These are phyloP conservation scores for Haliclona indistincta DNA, from an alignment of 37 sponge, comb jelly and placozoan species.

Conservation along the genomic window DNA sequence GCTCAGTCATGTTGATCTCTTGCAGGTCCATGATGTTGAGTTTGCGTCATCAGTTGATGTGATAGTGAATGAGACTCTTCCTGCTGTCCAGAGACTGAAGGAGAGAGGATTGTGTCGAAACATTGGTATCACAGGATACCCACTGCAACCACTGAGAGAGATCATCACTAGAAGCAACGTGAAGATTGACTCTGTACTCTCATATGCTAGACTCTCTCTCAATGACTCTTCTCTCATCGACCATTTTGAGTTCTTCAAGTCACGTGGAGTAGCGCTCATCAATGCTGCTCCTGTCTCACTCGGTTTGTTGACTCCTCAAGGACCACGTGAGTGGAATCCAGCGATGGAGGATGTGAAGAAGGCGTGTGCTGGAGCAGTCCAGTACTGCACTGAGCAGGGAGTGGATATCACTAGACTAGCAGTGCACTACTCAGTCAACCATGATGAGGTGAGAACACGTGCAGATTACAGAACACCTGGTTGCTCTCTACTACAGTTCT, in stretches of 20 bases:
- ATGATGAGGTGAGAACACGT: slow-evolving; percentile 41
- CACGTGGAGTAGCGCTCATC: slow-evolving; percentile 76
- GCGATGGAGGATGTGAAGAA: slow-evolving; percentile 66
- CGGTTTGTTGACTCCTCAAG: slow-evolving; percentile 73
- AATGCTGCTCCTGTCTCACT: slow-evolving; percentile 92
- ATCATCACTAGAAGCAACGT: slow-evolving; percentile 49
- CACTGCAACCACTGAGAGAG: slow-evolving; percentile 50
- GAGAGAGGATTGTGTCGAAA: slow-evolving; percentile 72
- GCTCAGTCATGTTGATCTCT: slow-evolving; percentile 80
- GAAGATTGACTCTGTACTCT: slow-evolving; percentile 79
- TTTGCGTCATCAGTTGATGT: slow-evolving; percentile 89
- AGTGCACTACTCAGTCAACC: slow-evolving; percentile 41
- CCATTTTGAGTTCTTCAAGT: slow-evolving; percentile 67
- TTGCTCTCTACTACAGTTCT: too few species aligned
- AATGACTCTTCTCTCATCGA: slow-evolving; percentile 74
- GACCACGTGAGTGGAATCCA: slow-evolving; percentile 75
- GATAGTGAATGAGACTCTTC: slow-evolving; percentile 79
- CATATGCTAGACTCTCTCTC: slow-evolving; percentile 76
- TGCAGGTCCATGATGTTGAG: slow-evolving; percentile 93
- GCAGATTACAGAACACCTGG: too few species aligned
- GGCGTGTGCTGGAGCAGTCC: slow-evolving; percentile 67
- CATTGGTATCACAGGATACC: slow-evolving; percentile 95
- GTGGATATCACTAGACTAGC: slow-evolving; percentile 77
- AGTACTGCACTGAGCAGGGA: slow-evolving; percentile 59
- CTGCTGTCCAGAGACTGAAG: slow-evolving; percentile 79